phyloP scores from a whole-genome alignment of 23 tunicate genomes.

The Trididemnum miniatum region DNA sequence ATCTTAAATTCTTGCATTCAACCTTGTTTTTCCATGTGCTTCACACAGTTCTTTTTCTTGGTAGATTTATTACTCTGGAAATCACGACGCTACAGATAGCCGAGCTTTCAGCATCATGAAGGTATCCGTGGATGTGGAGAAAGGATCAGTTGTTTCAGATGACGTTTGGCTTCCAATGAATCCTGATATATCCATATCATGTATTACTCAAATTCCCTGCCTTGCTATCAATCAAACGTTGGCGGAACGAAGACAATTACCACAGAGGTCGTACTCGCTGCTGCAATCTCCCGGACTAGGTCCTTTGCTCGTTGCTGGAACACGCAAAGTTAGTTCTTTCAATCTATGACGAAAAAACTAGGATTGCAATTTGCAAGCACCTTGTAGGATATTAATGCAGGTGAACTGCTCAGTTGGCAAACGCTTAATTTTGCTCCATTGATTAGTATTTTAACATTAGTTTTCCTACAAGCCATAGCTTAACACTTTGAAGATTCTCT shows the following conservation, averaged over 20 bases:
- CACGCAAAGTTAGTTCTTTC: background rate
- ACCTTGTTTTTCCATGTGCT: no score
- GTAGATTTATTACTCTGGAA: background rate
- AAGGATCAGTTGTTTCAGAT: background rate
- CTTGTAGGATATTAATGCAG: no score
- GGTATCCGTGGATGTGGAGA: constrained; percentile 5
- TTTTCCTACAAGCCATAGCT: no score
- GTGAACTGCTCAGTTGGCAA: no score
- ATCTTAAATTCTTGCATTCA: no score
- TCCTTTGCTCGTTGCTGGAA: constrained; percentile 13
- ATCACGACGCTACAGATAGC: background rate
- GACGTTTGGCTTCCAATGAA: constrained; percentile 7
- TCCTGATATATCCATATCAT: background rate
- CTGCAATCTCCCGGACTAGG: no score
- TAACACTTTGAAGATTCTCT: no score
- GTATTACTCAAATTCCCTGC: background rate
- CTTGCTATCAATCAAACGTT: background rate
- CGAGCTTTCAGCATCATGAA: background rate
- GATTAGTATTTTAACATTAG: no score
- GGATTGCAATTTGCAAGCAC: no score
- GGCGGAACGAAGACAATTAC: background rate
- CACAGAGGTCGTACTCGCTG: background rate
- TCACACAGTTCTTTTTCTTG: no score
- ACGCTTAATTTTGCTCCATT: no score
- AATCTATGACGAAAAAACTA: no score